A percentile compares a stretch with the other conserved stretches of the same genome.
Conservation (phyloP, 1,140 invertebrate genomes). For the Zaprionus tsacasi region DNA sequence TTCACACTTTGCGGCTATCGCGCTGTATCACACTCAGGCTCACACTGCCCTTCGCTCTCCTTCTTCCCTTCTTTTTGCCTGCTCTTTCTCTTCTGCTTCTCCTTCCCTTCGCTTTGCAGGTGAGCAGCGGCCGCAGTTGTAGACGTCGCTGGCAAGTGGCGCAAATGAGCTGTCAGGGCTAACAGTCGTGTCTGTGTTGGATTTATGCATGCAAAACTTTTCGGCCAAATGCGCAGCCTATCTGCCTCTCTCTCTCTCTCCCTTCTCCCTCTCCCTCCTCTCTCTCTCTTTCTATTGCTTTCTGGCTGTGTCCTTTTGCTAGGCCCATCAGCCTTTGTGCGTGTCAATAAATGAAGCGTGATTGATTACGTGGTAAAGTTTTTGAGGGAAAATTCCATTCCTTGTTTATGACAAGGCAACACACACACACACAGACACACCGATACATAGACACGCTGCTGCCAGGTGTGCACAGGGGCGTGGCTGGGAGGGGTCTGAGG, state of each 20-base stretch:
- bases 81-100: neutral
- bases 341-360: conserved; percentile 81
- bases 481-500: conserved; percentile 1
- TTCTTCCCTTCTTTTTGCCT: neutral
- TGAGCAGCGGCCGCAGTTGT: neutral
- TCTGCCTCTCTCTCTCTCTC: neutral
- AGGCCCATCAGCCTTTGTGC: conserved; percentile 64
- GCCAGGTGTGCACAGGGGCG: conserved; percentile 44
- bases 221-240: conserved; percentile 21
- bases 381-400: conserved; percentile 57
- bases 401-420: conserved; percentile 57
- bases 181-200: conserved; percentile 39
- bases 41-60: neutral
- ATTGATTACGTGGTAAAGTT: conserved; percentile 78
- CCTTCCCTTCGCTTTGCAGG: conserved; percentile 20
- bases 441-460: neutral
- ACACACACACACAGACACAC: neutral
- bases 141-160: conserved; percentile 9
- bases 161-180: conserved; percentile 66
- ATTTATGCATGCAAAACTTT: conserved; percentile 69
- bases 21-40: neutral
- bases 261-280: neutral
- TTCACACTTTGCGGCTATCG: conserved; percentile 36
- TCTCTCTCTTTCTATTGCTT: neutral
- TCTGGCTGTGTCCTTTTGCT: conserved; percentile 25